Conservation (phyloP, 1,140 invertebrate species). For the Caenorhabditis remanei region DNA sequence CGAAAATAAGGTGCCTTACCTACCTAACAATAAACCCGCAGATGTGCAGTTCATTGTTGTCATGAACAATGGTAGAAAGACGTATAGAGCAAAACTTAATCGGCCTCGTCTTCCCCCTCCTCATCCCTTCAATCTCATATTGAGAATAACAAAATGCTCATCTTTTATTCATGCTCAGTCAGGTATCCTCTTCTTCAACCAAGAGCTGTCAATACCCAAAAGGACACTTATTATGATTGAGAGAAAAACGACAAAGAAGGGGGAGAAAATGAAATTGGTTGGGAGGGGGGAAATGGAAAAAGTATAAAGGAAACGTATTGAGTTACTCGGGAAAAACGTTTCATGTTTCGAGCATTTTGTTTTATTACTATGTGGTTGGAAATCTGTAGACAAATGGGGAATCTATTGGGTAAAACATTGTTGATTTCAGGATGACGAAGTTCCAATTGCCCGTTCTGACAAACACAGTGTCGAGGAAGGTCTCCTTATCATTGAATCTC, state of each 20-base stretch:
- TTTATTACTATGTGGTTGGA: not conserved
- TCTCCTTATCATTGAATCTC: slow-evolving; percentile 61
- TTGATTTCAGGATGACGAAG: slow-evolving; percentile 53
- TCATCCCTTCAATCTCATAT: slow-evolving; percentile 1
- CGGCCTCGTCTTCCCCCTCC: not conserved
- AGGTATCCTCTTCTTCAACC: slow-evolving; percentile 9
- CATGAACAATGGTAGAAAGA: slow-evolving; percentile 14
- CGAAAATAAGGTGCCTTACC: not conserved
- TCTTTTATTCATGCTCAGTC: slow-evolving; percentile 49
- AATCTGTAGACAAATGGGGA: not conserved
- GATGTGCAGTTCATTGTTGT: slow-evolving; percentile 25
- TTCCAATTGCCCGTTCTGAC: slow-evolving; percentile 58
- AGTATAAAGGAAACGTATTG: not conserved
- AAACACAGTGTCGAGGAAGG: slow-evolving; percentile 61
- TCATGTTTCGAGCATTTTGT: slow-evolving; percentile 3
- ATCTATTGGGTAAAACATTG: too few relatives aligned
- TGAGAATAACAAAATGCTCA: slow-evolving; percentile 52
- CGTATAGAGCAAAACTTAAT: slow-evolving; percentile 28
- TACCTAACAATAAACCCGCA: slow-evolving; percentile 14
- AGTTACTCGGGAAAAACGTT: slow-evolving; percentile 2
- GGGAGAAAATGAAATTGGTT: not conserved
- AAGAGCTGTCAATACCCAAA: slow-evolving; percentile 5
- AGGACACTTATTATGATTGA: slow-evolving; percentile 16
- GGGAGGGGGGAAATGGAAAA: too few relatives aligned
- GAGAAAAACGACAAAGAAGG: not conserved